Evolutionary conservation across 2,113 vertebrate genomes (phyloP).

Genomic region (Paracanthobrama guichenoti): DNA sequence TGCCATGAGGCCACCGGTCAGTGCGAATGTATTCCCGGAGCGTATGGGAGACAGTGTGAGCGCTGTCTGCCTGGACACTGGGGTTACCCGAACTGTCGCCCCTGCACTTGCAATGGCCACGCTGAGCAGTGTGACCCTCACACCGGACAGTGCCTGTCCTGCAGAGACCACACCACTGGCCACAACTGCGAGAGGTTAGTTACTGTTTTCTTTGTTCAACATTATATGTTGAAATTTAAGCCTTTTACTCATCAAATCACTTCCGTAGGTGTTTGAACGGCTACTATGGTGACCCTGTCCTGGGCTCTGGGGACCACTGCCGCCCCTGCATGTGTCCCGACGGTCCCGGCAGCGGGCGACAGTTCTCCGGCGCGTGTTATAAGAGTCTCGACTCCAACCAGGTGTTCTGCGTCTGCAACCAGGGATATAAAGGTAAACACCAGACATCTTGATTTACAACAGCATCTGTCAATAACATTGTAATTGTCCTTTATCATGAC

Average conservation of each 20-base stretch:
- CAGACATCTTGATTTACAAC: conserved; percentile 14
- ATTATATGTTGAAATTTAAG: not conserved
- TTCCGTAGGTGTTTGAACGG: conserved; percentile 83
- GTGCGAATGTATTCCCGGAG: conserved; percentile 85
- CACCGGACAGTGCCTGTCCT: conserved; percentile 83
- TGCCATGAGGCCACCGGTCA: conserved; percentile 85
- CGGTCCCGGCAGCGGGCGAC: conserved; percentile 83
- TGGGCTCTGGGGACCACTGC: conserved; percentile 94
- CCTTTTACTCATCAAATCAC: not conserved
- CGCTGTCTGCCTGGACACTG: conserved; percentile 88
- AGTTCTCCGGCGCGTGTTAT: conserved; percentile 89
- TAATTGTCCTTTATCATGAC: not conserved
- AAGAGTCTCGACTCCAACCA: conserved; percentile 78
- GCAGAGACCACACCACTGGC: conserved; percentile 84
- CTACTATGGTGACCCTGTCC: conserved; percentile 88
- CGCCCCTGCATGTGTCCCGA: conserved; percentile 93
- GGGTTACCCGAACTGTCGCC: conserved; percentile 91
- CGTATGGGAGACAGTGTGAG: conserved; percentile 86
- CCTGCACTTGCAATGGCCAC: conserved; percentile 90
- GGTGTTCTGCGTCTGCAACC: conserved; percentile 83
- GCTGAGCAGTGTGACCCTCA: conserved; percentile 79
- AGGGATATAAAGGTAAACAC: conserved; percentile 85
- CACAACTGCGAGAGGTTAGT: conserved; percentile 88
- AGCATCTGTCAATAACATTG: not conserved
- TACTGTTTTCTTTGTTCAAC: not conserved